Evolutionary conservation across 2,888 invertebrate genomes (phyloP), one percentile per base, ranked within the genome.

Genomic region (Aquatica leii): DNA sequence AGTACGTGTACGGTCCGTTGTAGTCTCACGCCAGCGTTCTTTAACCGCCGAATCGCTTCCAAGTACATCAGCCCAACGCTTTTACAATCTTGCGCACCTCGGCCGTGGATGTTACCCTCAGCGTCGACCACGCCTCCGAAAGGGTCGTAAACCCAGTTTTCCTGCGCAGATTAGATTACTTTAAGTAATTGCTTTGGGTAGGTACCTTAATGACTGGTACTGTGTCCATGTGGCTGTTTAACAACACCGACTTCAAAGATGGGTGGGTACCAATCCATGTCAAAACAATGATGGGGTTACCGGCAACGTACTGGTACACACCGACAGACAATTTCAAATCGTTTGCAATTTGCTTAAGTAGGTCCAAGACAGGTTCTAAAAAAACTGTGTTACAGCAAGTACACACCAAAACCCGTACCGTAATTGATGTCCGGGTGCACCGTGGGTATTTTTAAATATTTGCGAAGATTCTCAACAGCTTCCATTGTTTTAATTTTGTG

Each of bases 141-240:
- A 2, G 97, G 97, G 17, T 92, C 91, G 78, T 94, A 86, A 0
- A 87, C 92, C 97, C 97, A 97, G 76, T 92, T 90, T 31, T 96
- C 92, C 93, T 93, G 74, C 17, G 82, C 81, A n/a, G 14, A 20
- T 11, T 12, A 1, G 24, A 43, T 17, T 40, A 4, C n/a, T 46
- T 17, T 11, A 12, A 6, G 11, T 2, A 8, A 6, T 46, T 8
- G 18, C 3, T 8, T 15, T 6, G 20, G 5, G 4, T 40, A 40
- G 4, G 40, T 34, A 50, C 50, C 12, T 24, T 17, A n/a, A 11
- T 34, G 1, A 50, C 50, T 2, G 50, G 50, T 11, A 50, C 50
- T 8, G 14, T 34, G 12, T 50, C 50, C 50, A 50, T 50, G 34
- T 50, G 50, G n/a, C 50, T 50, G 14, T 50, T 50, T 5, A 50